Conservation (phyloP, 1,140 invertebrate species). For the Galleria mellonella region DNA sequence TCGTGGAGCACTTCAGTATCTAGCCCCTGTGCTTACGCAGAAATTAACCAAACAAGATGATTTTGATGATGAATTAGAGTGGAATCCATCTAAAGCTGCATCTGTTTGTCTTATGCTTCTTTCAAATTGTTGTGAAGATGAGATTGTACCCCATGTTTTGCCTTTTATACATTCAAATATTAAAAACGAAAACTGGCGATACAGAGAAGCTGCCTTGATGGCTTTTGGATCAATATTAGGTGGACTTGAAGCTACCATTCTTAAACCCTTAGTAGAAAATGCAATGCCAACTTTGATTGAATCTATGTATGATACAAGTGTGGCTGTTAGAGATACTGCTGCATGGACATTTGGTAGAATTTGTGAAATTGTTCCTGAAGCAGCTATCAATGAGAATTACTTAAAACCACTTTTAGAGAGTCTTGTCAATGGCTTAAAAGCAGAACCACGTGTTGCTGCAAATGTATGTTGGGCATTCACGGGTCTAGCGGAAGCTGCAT, state of each 20-base stretch:
- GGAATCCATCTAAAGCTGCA: slow-evolving; percentile 99
- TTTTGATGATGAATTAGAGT: slow-evolving; percentile 98
- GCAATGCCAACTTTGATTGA: slow-evolving; percentile 97
- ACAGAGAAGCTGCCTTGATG: slow-evolving; percentile 98
- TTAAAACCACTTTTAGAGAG: slow-evolving; percentile 91
- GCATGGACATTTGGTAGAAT: slow-evolving; percentile 99
- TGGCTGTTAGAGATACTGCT: slow-evolving; percentile 96
- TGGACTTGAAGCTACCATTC: slow-evolving; percentile 89
- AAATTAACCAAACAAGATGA: slow-evolving; percentile 97
- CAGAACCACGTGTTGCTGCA: slow-evolving; percentile 96
- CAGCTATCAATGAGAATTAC: slow-evolving; percentile 93
- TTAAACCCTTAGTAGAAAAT: slow-evolving; percentile 96
- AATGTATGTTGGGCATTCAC: slow-evolving; percentile 99
- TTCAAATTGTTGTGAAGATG: slow-evolving; percentile 97
- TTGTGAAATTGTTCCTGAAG: slow-evolving; percentile 97
- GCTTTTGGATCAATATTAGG: slow-evolving; percentile 98
- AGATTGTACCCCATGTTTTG: slow-evolving; percentile 95
- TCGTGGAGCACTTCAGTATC: slow-evolving; percentile 95
- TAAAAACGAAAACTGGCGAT: slow-evolving; percentile 94
- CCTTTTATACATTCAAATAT: slow-evolving; percentile 99
- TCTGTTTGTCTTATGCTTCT: slow-evolving; percentile 99
- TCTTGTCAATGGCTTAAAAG: slow-evolving; percentile 90
- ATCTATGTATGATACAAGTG: slow-evolving; percentile 93
- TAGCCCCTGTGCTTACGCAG: slow-evolving; percentile 95
- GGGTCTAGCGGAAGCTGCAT: slow-evolving; percentile 97